A percentile compares a stretch with the other conserved stretches of the same genome.
phyloP scores from a whole-genome alignment of 2,888 invertebrate species.

The Acrocyrtus sp. region DNA sequence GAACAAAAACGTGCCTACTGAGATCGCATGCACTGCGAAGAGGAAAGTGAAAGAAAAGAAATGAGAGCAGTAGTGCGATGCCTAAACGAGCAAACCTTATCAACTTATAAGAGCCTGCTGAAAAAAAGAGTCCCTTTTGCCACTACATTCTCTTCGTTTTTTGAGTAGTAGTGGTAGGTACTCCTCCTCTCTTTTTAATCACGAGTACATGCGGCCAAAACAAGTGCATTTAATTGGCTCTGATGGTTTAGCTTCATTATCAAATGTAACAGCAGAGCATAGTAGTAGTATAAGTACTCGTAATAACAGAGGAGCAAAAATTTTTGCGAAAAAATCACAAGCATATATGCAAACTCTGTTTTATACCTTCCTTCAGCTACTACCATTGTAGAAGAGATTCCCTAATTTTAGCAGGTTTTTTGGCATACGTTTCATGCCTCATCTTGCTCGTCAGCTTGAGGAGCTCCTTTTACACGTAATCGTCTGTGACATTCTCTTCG shows the following conservation, averaged over 20 bases:
- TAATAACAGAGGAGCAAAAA: neutral
- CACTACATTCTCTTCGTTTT: neutral
- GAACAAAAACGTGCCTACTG: neutral
- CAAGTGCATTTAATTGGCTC: too few species aligned
- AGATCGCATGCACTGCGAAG: neutral
- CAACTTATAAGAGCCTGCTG: neutral
- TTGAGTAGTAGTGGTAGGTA: too few species aligned
- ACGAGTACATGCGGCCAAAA: too few species aligned
- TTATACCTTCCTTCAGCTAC: neutral
- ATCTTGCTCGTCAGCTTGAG: neutral
- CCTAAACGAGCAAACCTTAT: neutral
- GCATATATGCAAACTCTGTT: neutral
- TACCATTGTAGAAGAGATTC: neutral
- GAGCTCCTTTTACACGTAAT: neutral
- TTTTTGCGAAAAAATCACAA: neutral
- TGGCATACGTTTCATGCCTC: conserved; percentile 17
- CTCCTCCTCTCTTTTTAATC: too few species aligned
- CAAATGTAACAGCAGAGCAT: neutral
- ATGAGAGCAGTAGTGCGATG: conserved; percentile 38
- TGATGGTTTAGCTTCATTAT: too few species aligned
- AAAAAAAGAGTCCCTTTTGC: neutral
- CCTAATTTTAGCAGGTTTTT: neutral
- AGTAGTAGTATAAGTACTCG: too few species aligned
- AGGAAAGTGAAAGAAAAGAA: conserved; percentile 52
- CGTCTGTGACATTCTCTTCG: too few species aligned